Base-by-base conservation (phyloP, 2,797 vertebrate genomes). In the Prunella strophiata region DNA sequence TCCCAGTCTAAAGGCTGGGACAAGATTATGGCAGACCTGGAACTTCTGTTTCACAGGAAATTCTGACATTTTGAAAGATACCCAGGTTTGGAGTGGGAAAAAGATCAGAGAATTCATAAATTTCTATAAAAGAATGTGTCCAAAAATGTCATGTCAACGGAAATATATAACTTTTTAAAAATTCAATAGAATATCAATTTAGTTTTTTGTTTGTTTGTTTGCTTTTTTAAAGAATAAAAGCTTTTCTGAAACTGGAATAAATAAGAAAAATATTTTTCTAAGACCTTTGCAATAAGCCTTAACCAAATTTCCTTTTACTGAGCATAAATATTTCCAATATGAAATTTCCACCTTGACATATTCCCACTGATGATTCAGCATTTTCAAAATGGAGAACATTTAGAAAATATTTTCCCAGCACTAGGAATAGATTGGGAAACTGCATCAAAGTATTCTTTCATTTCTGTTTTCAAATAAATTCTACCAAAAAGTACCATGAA, bases 301-400 rank as follows among this genome's bases (percentile, higher is more conserved):
- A 67, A 75, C 17, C 21, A 52, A 73, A 66, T 90, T 81, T 78
- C 26, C 27, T 78, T 76, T 88, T 75, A 67, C 48, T 76, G 36
- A 80, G 19, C 27, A 45, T 38, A 10, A 71, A 52, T 75, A 89
- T 59, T 93, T 89, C 65, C 34, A 63, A 23, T 25, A 51, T 38
- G n/a, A 93, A 85, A 75, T 57, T 76, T 29, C 51, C 42, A 67
- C 50, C 25, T 40, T 58, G 72, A 87, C 30, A 22, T 52, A n/a
- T 36, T 85, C 45, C 45, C n/a, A 48, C 30, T 32, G 38, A 47
- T n/a, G n/a, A 63, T 59, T 59, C 50, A 74, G 48, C 57, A 34
- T 57, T 93, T 94, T 91, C 55, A 74, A 85, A 87, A 61, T 16
- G 38, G 42, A 79, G 71, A 95, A 43, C 14, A 36, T 63, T 88